Percentiles rank a stretch among this genome's conserved stretches.
These are phyloP conservation scores for Myrmophylax atrothorax DNA, from an alignment of 2,113 vertebrate genomes.

Conservation along the genomic window DNA sequence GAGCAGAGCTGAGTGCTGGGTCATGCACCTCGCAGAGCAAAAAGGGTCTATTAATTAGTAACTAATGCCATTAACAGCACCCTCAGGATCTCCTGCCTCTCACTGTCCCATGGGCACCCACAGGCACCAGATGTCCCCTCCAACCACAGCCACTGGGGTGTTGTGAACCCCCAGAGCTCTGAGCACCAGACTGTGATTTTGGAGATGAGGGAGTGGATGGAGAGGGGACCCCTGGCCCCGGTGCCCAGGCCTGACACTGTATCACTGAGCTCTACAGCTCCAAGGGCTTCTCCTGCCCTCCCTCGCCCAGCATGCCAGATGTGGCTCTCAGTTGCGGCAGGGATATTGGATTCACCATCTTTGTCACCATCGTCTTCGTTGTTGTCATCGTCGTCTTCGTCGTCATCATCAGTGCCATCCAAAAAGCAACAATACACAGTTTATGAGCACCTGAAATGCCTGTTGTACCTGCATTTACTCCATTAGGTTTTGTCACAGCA, in stretches of 20 bases:
- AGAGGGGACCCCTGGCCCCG: rapidly evolving
- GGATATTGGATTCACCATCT: neutral
- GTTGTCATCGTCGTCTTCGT: too few relatives aligned
- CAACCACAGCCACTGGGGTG: rapidly evolving
- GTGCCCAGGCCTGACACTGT: rapidly evolving
- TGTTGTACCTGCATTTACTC: constrained; percentile 44
- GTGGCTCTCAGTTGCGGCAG: neutral
- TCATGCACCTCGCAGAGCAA: neutral
- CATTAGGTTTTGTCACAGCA: constrained; percentile 60
- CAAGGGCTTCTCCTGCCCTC: neutral
- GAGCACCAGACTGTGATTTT: rapidly evolving
- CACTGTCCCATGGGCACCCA: neutral
- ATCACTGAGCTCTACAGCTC: neutral
- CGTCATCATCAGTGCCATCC: neutral
- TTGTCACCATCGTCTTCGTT: too few relatives aligned
- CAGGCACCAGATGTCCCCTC: rapidly evolving
- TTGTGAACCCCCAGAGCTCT: rapidly evolving
- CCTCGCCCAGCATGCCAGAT: neutral
- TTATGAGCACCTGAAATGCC: constrained; percentile 56
- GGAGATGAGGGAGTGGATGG: neutral
- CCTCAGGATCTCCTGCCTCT: neutral
- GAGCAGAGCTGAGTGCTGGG: neutral
- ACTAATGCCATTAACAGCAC: neutral
- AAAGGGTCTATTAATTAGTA: neutral
- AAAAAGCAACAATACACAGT: constrained; percentile 35